Evolutionary conservation across 2,888 invertebrate species (phyloP).

Genomic region (Sphaerophoria rueppellii): DNA sequence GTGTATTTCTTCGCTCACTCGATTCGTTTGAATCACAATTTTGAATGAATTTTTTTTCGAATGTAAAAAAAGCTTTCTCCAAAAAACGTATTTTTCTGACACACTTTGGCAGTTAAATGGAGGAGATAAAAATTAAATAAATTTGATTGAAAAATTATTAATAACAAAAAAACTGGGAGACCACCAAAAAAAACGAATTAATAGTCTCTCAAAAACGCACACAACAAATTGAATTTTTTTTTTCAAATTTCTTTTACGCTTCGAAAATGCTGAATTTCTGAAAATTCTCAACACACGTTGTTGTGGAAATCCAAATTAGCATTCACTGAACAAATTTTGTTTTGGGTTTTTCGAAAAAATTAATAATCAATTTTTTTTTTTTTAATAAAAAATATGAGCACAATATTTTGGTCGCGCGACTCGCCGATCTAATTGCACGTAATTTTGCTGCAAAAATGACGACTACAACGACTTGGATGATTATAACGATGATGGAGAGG

Average conservation of each 20-base stretch:
- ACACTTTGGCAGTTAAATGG: slow-evolving; percentile 52
- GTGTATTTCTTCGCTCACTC: slow-evolving; percentile 62
- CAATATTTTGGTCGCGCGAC: slow-evolving; percentile 67
- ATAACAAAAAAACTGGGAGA: slow-evolving; percentile 49
- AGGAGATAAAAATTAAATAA: slow-evolving; percentile 39
- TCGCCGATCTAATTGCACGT: slow-evolving; percentile 73
- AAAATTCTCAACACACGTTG: slow-evolving; percentile 42
- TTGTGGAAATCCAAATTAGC: slow-evolving; percentile 67
- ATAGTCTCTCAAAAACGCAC: slow-evolving; percentile 57
- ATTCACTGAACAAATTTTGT: slow-evolving; percentile 54
- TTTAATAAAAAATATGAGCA: slow-evolving; percentile 45
- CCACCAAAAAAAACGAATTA: slow-evolving; percentile 36
- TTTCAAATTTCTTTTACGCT: slow-evolving; percentile 11
- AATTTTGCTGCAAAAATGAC: slow-evolving; percentile 73
- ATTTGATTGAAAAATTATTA: slow-evolving; percentile 32
- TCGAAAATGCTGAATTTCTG: slow-evolving; percentile 67
- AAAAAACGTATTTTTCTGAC: slow-evolving; percentile 51
- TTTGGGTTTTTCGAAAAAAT: slow-evolving; percentile 12
- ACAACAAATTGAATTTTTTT: slow-evolving; percentile 67
- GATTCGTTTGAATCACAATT: slow-evolving; percentile 40
- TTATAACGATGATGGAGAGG: slow-evolving; percentile 73
- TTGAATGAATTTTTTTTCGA: slow-evolving; percentile 38
- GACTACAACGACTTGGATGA: slow-evolving; percentile 70
- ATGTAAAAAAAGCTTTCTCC: slow-evolving; percentile 10
- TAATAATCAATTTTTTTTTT: slow-evolving; percentile 32